Conservation (phyloP, 2,113 vertebrate species). For the Poicephalus meyeri region DNA sequence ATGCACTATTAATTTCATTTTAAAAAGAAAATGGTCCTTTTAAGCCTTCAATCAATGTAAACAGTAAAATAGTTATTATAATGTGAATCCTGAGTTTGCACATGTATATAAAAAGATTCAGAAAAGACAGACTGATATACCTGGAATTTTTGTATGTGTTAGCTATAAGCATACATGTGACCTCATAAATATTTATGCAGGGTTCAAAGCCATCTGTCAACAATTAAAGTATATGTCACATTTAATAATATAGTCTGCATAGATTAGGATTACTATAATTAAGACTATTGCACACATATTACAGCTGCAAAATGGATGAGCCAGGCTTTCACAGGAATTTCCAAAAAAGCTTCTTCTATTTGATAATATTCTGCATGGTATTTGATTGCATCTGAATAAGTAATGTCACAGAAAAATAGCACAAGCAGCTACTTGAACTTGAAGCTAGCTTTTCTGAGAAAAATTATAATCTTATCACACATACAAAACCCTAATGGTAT, state of each 20-base stretch:
- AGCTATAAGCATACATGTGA: not conserved
- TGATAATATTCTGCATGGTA: slow-evolving; percentile 32
- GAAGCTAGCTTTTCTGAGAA: not conserved
- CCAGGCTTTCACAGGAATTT: slow-evolving; percentile 32
- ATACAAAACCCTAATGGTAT: not conserved
- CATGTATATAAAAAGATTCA: not conserved
- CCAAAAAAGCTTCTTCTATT: not conserved
- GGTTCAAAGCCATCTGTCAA: slow-evolving; percentile 60
- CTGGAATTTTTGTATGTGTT: not conserved
- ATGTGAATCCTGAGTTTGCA: not conserved
- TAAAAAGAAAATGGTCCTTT: not conserved
- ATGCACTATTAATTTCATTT: not conserved
- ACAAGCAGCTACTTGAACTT: slow-evolving; percentile 20
- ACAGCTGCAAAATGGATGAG: slow-evolving; percentile 48
- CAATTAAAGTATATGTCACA: slow-evolving; percentile 54
- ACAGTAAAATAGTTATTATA: not conserved
- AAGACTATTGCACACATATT: slow-evolving; percentile 31
- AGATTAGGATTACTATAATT: slow-evolving; percentile 67
- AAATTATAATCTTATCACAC: not conserved
- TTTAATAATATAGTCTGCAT: slow-evolving; percentile 46
- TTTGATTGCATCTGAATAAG: slow-evolving; percentile 68
- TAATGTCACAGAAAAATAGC: slow-evolving; percentile 6
- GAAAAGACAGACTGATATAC: not conserved
- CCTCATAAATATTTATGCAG: slow-evolving; percentile 59
- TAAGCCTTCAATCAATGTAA: not conserved